A percentile compares a stretch with the other conserved stretches of the same genome.
These are phyloP conservation scores for Psophia crepitans DNA, from an alignment of 2,113 vertebrate genomes.

Conservation along the genomic window DNA sequence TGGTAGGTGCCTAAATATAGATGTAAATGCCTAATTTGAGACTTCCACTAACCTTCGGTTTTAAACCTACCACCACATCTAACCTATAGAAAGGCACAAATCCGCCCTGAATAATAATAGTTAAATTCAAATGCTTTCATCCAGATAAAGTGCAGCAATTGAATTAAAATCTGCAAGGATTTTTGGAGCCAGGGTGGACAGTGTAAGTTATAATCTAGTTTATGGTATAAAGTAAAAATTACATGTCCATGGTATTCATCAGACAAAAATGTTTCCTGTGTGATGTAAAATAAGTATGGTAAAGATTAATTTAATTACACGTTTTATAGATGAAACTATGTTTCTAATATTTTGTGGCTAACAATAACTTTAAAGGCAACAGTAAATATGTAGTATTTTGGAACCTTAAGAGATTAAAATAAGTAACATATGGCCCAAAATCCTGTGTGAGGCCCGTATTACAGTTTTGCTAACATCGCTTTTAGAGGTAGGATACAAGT, in stretches of 20 bases:
- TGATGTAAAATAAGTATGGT: neutral
- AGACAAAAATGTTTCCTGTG: constrained; percentile 1
- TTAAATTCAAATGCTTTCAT: constrained; percentile 8
- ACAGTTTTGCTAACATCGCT: neutral
- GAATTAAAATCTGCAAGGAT: constrained; percentile 1
- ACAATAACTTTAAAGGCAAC: constrained; percentile 48
- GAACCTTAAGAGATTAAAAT: neutral
- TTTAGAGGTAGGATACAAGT: neutral
- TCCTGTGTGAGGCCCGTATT: neutral
- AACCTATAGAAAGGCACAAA: neutral
- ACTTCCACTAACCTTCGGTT: neutral
- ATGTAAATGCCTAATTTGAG: constrained; percentile 23
- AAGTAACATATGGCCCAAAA: constrained; percentile 6
- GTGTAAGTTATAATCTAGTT: constrained; percentile 12
- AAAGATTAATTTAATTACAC: constrained; percentile 39
- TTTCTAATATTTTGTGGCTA: constrained; percentile 41
- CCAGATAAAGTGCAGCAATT: constrained; percentile 23
- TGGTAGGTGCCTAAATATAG: constrained; percentile 19
- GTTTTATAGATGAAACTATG: constrained; percentile 27
- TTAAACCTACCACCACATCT: neutral
- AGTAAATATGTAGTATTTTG: neutral
- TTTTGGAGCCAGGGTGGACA: constrained; percentile 22
- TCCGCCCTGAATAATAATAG: neutral
- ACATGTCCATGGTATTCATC: neutral
- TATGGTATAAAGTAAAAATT: constrained; percentile 33